Evolutionary conservation across 2,888 invertebrate species (phyloP), one percentile per base, ranked within the genome.

Genomic region (Leptinotarsa peninsularis): DNA sequence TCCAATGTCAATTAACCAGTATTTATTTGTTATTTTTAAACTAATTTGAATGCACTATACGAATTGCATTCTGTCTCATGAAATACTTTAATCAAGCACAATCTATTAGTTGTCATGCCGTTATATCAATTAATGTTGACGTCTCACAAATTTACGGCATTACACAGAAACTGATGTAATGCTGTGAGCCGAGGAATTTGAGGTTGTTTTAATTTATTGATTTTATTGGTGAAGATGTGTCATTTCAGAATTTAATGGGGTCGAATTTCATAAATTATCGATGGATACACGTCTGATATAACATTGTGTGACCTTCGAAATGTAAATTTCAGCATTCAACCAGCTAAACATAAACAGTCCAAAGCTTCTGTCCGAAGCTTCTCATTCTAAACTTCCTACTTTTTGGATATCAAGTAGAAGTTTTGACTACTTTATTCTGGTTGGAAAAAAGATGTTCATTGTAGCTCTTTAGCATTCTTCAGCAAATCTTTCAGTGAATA

Each of bases 91-190:
- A 63, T 63, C 63, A 4, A 63, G 33, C 27, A 63, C 63, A 33
- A 63, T 63, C 33, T 33, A 63, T 63, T 63, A 63, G 7, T 27
- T 17, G 27, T 27, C 63, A 43, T 63, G 63, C 43, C 70, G 17
- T 43, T 70, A 58, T 58, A 58, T 70, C 58, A 70, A 70, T 70
- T 56, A 70, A 15, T 58, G 49, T 70, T 58, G 70, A 58, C 70
- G 70, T 70, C 43, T 49, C 43, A 27, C 58, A 33, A 58, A 70
- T 70, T 70, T 58, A 60, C 70, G 17, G 58, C 49, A 70, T 58
- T 70, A 58, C 23, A 49, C 58, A 21, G 70, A 70, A 58, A 70
- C 15, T 70, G 58, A 70, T 63, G 63, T 33, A 43, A 63, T 27
- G 33, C 2, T 63, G 27, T 43, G 27, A 33, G n/a, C 10, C 13